Evolutionary conservation across 1,140 invertebrate genomes (phyloP).

Genomic region (Bradynema listronoti): DNA sequence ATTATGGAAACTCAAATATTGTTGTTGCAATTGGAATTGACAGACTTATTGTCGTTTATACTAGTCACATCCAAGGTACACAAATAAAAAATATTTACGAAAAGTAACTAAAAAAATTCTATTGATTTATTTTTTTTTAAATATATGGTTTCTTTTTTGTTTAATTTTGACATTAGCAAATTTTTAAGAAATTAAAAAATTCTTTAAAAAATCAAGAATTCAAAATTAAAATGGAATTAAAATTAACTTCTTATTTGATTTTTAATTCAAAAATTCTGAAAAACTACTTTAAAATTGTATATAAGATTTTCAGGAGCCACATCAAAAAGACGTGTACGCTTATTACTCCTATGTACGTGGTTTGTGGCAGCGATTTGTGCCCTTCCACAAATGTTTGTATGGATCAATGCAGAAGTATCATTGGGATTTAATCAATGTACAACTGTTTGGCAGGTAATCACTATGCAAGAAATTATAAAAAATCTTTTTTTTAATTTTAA

Average conservation of each 20-base stretch:
- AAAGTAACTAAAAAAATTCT: background rate
- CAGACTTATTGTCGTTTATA: conserved; percentile 47
- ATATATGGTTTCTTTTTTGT: background rate
- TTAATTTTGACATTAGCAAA: background rate
- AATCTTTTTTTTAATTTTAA: conserved; percentile 2
- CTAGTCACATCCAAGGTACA: conserved; percentile 43
- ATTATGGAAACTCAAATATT: conserved; percentile 51
- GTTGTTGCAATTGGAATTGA: conserved; percentile 49
- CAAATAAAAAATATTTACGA: background rate
- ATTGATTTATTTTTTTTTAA: background rate
- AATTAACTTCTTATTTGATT: background rate
- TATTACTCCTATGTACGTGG: conserved; percentile 38
- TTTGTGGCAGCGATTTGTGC: conserved; percentile 42
- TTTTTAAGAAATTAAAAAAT: conserved; percentile 1
- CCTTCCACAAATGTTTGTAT: conserved; percentile 46
- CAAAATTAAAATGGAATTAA: no score
- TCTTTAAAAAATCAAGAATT: no score
- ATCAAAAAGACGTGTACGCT: conserved; percentile 39
- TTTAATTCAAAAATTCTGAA: background rate
- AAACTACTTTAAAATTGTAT: conserved; percentile 9
- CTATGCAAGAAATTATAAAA: background rate
- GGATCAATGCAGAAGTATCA: conserved; percentile 37
- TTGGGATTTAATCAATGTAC: conserved; percentile 43
- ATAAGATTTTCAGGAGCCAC: conserved; percentile 20
- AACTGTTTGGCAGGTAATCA: conserved; percentile 43